Evolutionary conservation across 2,113 vertebrate species (phyloP), one percentile per base, ranked within the genome.

Genomic region (Micronycteris hirsuta): DNA sequence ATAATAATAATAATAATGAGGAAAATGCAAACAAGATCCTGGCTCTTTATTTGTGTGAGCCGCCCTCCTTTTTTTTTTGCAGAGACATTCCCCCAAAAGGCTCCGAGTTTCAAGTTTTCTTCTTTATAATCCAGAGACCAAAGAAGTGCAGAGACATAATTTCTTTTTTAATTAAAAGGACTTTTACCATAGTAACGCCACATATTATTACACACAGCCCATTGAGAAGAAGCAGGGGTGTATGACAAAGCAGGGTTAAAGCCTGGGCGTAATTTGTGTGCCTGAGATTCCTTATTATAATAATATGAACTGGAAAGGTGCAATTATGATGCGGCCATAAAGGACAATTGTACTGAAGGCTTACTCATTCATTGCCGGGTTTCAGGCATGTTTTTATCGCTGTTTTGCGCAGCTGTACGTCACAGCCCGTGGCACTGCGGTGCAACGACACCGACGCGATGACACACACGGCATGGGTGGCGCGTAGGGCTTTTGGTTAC

Each of bases 11-110:
- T n/a, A n/a, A n/a, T n/a, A 92, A 82, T 41, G n/a, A 88, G 68
- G 47, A 83, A 88, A 97, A 96, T 61, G 49, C 31, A 95, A 93
- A 81, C 28, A 87, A 92, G 63, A 96, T 89, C 86, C 76, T 95
- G 70, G 31, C 2, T 86, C 61, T 92, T 90, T 38, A 71, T 73
- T 96, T 94, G 86, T 19, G 7, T 45, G 7, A 96, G 56, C 17
- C 31, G 52, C 63, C 1, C 0, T 22, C 36, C 45, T 49, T 78
- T 19, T 49, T 78, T 19, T 31, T 58, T 56, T 49, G 17, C 36
- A 74, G 12, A 52, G 24, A 38, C 26, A 16, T 47, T 49, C 67
- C 67, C n/a, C 65, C 24, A 63, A 87, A 61, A 86, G 73, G 9
- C 7, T 81, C n/a, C 89, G 28, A 56, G 43, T 49, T 94, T 93